These are phyloP conservation scores for Phenganax marumi DNA, from an alignment of 92 coral and sea anemone genomes.

Conservation along the genomic window DNA sequence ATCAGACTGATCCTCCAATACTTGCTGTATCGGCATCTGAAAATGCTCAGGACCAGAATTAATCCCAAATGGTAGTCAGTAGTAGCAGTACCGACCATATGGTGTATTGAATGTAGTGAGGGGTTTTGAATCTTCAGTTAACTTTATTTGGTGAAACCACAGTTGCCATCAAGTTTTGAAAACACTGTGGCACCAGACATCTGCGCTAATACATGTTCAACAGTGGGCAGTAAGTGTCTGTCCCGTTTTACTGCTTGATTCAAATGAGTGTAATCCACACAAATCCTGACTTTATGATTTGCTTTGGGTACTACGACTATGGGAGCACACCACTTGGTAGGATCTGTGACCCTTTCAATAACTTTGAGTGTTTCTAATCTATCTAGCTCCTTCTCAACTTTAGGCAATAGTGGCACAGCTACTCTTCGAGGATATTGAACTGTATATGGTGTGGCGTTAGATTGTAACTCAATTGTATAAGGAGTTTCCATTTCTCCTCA, in stretches of 20 bases:
- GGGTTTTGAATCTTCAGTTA: too few species aligned
- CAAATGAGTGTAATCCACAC: background rate
- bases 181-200: too few species aligned
- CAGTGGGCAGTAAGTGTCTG: conserved; percentile 23
- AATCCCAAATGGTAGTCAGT: conserved; percentile 38
- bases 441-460: background rate
- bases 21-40: background rate
- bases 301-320: conserved; percentile 48
- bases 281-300: conserved; percentile 26
- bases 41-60: conserved; percentile 4
- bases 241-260: too few species aligned
- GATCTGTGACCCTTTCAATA: background rate
- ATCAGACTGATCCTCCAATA: conserved; percentile 32
- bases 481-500: conserved; percentile 1
- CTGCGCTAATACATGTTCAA: conserved; percentile 25
- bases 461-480: background rate
- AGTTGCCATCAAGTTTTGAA: too few species aligned
- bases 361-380: conserved; percentile 7
- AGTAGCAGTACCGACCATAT: conserved; percentile 30
- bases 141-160: too few species aligned
- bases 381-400: background rate
- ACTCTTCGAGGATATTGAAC: background rate
- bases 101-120: conserved; percentile 49
- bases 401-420: background rate
- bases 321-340: conserved; percentile 54